Evolutionary conservation across 1,140 invertebrate species (phyloP).

Genomic region (Halictus rubicundus): DNA sequence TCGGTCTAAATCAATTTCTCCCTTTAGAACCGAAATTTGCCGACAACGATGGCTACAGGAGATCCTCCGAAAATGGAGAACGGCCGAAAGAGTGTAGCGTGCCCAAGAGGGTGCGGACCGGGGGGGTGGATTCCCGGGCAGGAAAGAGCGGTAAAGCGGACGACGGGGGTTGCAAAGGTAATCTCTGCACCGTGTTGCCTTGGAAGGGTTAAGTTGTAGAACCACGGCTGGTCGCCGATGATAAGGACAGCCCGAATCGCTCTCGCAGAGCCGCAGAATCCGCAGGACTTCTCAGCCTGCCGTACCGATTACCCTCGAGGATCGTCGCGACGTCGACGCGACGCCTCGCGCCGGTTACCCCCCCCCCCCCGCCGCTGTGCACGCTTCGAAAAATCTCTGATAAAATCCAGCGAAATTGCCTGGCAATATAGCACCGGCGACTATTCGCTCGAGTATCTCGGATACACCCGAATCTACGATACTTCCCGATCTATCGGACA

Average conservation of each 20-base stretch:
- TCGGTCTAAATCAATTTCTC: too few species aligned
- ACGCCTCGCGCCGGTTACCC: constrained; percentile 33
- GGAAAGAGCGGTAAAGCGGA: constrained; percentile 14
- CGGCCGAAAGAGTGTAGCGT: constrained; percentile 14
- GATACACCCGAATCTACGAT: too few species aligned
- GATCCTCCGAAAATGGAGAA: neutral
- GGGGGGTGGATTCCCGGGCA: constrained; percentile 1
- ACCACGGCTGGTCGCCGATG: constrained; percentile 73
- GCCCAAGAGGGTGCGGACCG: neutral
- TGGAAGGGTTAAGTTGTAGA: constrained; percentile 79
- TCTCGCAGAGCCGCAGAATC: constrained; percentile 74
- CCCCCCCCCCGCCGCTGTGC: neutral
- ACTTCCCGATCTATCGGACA: too few species aligned
- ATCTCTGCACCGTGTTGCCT: constrained; percentile 69
- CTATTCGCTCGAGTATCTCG: too few species aligned
- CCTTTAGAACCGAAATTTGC: too few species aligned
- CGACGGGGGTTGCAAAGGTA: constrained; percentile 63
- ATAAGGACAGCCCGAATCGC: constrained; percentile 73
- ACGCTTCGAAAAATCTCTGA: constrained; percentile 27
- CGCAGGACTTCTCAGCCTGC: constrained; percentile 61
- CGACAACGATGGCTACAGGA: too few species aligned
- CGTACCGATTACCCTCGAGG: constrained; percentile 56
- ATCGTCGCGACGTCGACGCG: constrained; percentile 51
- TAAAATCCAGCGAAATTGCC: constrained; percentile 3
- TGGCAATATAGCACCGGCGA: neutral